These are phyloP conservation scores for Sceloporus undulatus DNA, from an alignment of 2,113 vertebrate species.

Conservation along the genomic window DNA sequence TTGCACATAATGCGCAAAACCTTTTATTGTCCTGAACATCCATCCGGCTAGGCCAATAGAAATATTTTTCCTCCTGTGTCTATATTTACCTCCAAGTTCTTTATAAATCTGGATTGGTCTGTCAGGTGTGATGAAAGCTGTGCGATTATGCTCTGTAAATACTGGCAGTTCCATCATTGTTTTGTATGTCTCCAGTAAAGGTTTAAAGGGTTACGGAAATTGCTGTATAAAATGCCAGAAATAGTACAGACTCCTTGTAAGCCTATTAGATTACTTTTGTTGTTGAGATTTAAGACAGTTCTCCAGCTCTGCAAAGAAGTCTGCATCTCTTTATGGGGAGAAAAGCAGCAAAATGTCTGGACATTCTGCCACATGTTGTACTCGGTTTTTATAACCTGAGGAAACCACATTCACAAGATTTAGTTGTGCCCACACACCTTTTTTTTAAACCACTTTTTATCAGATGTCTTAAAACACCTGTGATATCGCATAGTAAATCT, in stretches of 20 bases:
- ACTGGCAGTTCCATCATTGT: not conserved
- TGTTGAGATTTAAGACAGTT: constrained; percentile 32
- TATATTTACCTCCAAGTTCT: constrained; percentile 28
- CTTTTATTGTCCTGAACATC: constrained; percentile 48
- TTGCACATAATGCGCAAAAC: constrained; percentile 54
- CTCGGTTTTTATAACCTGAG: constrained; percentile 1
- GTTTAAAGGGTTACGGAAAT: constrained; percentile 31
- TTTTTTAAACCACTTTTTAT: constrained; percentile 22
- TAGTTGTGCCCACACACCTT: constrained; percentile 31
- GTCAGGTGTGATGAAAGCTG: constrained; percentile 28
- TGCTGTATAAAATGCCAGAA: constrained; percentile 32
- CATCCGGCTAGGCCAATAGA: constrained; percentile 39
- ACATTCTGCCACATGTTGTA: not conserved
- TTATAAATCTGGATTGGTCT: not conserved
- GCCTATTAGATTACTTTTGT: constrained; percentile 25
- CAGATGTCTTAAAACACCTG: not conserved
- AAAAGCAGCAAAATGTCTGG: constrained; percentile 18
- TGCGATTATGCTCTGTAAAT: constrained; percentile 1
- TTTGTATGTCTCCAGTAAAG: constrained; percentile 19
- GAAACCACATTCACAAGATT: constrained; percentile 31
- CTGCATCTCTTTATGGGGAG: constrained; percentile 14
- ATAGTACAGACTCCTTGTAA: constrained; percentile 7
- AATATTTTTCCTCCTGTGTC: constrained; percentile 1
- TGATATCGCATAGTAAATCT: constrained; percentile 42
- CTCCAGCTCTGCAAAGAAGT: not conserved